Evolutionary conservation across 2,113 vertebrate genomes (phyloP).

Genomic region (Emydura subglobosa): DNA sequence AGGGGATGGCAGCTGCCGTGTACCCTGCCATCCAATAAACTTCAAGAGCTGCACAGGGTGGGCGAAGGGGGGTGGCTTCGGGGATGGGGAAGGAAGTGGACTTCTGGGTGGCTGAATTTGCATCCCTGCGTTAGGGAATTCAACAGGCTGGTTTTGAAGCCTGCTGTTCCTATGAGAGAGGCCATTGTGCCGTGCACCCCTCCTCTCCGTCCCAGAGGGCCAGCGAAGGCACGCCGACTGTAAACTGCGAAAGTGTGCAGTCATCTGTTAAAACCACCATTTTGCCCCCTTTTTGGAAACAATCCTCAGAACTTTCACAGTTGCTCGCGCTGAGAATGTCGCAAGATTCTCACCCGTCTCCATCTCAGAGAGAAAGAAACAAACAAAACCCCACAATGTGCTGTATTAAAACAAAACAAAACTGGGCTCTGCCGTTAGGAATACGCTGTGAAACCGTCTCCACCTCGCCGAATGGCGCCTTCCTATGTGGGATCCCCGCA

Average conservation of each 20-base stretch:
- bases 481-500: accelerated
- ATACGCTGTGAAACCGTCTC: accelerated
- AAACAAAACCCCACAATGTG: neutral
- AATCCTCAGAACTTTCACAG: constrained; percentile 21
- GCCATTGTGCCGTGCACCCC: constrained; percentile 81
- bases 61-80: neutral
- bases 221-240: constrained; percentile 67
- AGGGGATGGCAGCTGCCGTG: constrained; percentile 87
- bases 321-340: constrained; percentile 38
- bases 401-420: neutral
- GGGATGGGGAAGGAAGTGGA: neutral
- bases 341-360: neutral
- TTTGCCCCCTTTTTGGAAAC: constrained; percentile 41
- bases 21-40: constrained; percentile 60
- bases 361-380: neutral
- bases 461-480: accelerated
- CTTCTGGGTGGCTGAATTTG: constrained; percentile 72
- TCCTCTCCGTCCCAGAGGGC: constrained; percentile 62
- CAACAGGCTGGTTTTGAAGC: constrained; percentile 16
- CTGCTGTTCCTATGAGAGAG: constrained; percentile 77
- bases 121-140: constrained; percentile 57
- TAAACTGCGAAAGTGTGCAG: constrained; percentile 63
- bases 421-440: accelerated
- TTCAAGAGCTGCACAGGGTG: constrained; percentile 41
- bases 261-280: constrained; percentile 78